Percentiles rank a stretch among this genome's conserved stretches.
These are phyloP conservation scores for Operophtera brumata DNA, from an alignment of 2,888 invertebrate genomes.

Conservation along the genomic window DNA sequence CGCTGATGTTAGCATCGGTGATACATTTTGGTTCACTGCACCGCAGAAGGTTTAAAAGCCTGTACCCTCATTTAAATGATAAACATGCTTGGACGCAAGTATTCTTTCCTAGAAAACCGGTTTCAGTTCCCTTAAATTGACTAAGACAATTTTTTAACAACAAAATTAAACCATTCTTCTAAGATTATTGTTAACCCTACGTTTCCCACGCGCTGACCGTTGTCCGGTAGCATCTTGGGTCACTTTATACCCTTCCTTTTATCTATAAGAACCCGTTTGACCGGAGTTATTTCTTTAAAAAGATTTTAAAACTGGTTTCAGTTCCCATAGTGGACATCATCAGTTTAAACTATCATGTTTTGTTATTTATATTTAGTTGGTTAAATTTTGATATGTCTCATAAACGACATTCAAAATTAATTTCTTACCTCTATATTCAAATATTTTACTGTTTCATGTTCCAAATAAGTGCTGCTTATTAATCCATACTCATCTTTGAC, in stretches of 20 bases:
- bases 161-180: background rate
- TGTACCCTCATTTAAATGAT: background rate
- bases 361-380: background rate
- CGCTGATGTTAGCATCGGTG: constrained; percentile 2
- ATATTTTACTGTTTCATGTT: too few relatives aligned
- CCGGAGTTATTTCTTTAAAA: constrained; percentile 20
- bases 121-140: background rate
- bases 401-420: too few relatives aligned
- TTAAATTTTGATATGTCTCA: background rate
- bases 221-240: constrained; percentile 43
- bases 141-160: too few relatives aligned
- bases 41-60: too few relatives aligned
- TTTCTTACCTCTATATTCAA: too few relatives aligned
- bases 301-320: constrained; percentile 42
- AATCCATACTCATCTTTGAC: too few relatives aligned
- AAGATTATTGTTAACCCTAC: constrained; percentile 15
- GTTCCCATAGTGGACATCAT: constrained; percentile 50
- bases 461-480: too few relatives aligned
- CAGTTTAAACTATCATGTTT: background rate
- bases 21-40: too few relatives aligned
- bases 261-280: constrained; percentile 42
- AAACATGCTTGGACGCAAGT: background rate
- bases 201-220: constrained; percentile 52
- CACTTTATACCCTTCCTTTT: constrained; percentile 39
- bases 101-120: background rate